Base-by-base conservation (phyloP, 2,113 vertebrate species). In the Triplophysa rosa region DNA sequence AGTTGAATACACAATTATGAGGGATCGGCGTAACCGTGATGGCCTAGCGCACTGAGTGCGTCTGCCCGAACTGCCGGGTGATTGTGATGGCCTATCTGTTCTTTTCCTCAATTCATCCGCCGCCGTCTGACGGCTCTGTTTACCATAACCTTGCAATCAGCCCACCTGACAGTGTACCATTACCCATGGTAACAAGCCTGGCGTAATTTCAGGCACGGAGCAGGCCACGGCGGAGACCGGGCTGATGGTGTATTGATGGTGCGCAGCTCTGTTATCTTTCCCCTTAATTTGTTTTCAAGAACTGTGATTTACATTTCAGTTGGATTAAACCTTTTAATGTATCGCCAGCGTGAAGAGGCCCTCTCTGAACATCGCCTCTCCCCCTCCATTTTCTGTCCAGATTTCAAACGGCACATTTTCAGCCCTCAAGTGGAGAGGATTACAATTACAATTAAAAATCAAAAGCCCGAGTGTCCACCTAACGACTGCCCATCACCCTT, bases 221-320 rank as follows among this genome's bases (percentile, higher is more conserved):
- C 84, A 74, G 17, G 62, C 87, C 80, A 83, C 52, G 82, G 81
- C 87, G 76, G 65, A 49, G 21, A 73, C 66, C 42, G 85, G 87
- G 83, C 71, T 83, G 93, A 92, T 92, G 91, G 88, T 90, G 90
- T 89, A 93, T 90, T 93, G 91, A 92, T 89, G 82, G 72, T 80
- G 74, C 59, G 67, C 76, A 84, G 87, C 90, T 87, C 93, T 92
- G 93, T 94, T 94, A 95, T 94, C 94, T 94, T 92, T 92, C 88
- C 86, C 87, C 82, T 89, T 93, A 94, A 96, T 96, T 95, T 95
- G 92, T 95, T 95, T 96, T 96, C 92, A 95, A 95, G 93, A 95
- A 93, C 89, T 87, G 92, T 90, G 92, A 97, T 98, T 97, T 97
- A 94, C 95, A 97, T 98, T 97, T 96, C 95, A 95, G 92, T 93